phyloP scores from a whole-genome alignment of 1,140 invertebrate species.

The Apocrypta bakeri region DNA sequence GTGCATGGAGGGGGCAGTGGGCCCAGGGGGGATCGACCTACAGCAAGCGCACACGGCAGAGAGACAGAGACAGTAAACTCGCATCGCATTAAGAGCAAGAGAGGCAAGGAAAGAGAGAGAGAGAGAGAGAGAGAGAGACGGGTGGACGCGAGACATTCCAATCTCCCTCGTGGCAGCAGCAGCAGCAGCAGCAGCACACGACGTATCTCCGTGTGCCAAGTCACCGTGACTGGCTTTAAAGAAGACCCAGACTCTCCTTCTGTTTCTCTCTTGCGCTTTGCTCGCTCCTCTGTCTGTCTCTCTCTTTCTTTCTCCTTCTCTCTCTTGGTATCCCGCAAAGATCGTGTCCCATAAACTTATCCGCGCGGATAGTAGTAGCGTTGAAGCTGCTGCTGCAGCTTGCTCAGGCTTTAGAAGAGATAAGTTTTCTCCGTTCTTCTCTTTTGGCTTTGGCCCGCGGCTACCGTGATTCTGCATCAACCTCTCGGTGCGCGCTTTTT shows the following conservation, averaged over 20 bases:
- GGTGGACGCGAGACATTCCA: slow-evolving; percentile 71
- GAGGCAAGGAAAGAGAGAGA: slow-evolving; percentile 33
- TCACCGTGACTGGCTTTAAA: slow-evolving; percentile 62
- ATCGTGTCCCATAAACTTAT: slow-evolving; percentile 54
- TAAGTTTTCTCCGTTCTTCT: slow-evolving; percentile 13
- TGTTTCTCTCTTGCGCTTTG: slow-evolving; percentile 40
- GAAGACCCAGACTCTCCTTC: slow-evolving; percentile 52
- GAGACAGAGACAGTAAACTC: slow-evolving; percentile 42
- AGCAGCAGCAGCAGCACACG: slow-evolving; percentile 23
- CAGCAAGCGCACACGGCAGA: slow-evolving; percentile 33
- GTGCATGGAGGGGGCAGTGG: slow-evolving; percentile 52
- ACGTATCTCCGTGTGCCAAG: slow-evolving; percentile 58
- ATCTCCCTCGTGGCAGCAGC: slow-evolving; percentile 69
- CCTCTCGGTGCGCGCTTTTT: not conserved
- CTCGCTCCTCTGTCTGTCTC: slow-evolving; percentile 25
- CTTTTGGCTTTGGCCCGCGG: not conserved
- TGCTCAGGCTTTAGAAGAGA: slow-evolving; percentile 24
- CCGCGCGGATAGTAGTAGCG: slow-evolving; percentile 26
- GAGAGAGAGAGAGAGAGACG: slow-evolving; percentile 48
- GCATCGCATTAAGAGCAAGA: slow-evolving; percentile 30
- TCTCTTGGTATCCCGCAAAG: slow-evolving; percentile 57
- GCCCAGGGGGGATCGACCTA: slow-evolving; percentile 47
- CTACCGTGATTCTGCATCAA: slow-evolving; percentile 21
- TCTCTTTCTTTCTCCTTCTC: slow-evolving; percentile 29
- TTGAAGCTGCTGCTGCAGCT: not conserved